phyloP scores from a whole-genome alignment of 2,113 vertebrate genomes.

The Nerophis ophidion region DNA sequence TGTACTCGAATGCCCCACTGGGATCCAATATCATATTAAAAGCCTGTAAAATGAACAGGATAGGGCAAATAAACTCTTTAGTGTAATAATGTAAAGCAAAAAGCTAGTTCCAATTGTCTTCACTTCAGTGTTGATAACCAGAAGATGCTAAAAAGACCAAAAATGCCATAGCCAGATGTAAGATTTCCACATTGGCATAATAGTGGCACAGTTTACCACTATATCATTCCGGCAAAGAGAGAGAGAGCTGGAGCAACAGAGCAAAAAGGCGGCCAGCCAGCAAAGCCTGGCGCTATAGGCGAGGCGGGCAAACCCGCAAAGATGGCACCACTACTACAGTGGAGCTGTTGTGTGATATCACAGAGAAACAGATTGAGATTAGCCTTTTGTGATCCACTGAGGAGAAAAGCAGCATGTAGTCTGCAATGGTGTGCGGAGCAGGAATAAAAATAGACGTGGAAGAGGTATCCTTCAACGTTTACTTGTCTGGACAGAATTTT shows the following conservation, averaged over 20 bases:
- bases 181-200: background rate
- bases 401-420: slow-evolving; percentile 32
- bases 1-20: too few species aligned
- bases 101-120: too few species aligned
- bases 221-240: background rate
- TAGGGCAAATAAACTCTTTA: too few species aligned
- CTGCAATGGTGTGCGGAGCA: slow-evolving; percentile 15
- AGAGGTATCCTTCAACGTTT: slow-evolving; percentile 2
- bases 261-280: slow-evolving; percentile 25
- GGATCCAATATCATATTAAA: too few species aligned
- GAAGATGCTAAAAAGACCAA: slow-evolving; percentile 34
- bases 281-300: slow-evolving; percentile 17
- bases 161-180: slow-evolving; percentile 21
- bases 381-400: slow-evolving; percentile 55
- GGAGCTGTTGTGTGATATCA: slow-evolving; percentile 62
- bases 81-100: too few species aligned
- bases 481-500: background rate
- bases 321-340: slow-evolving; percentile 43
- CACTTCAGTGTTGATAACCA: too few species aligned
- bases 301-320: slow-evolving; percentile 26
- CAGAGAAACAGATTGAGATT: slow-evolving; percentile 71
- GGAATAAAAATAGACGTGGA: slow-evolving; percentile 15
- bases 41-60: too few species aligned
- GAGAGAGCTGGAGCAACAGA: background rate
- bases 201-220: background rate